Evolutionary conservation across 2,797 vertebrate species (phyloP), one percentile per base, ranked within the genome.

Genomic region (Pelochelys cantorii): DNA sequence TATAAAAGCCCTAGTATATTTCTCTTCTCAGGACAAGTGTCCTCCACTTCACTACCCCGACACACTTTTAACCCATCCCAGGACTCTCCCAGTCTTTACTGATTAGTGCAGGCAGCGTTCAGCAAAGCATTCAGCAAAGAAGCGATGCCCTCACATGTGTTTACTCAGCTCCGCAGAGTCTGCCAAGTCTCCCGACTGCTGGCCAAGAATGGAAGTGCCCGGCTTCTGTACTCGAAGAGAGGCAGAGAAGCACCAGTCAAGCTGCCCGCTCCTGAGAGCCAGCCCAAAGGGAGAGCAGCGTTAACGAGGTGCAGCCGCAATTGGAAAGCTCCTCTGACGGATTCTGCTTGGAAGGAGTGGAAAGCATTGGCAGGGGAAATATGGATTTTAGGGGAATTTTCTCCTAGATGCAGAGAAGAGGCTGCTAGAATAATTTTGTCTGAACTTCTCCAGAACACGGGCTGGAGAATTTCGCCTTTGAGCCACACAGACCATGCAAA

Each of bases 141-240:
- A 93, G 90, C 92, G 92, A 93, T 91, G 84, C 89, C 95, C 85
- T 93, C 93, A 89, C 95, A 95, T 85, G 87, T 95, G 96, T 95
- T 96, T 95, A 96, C 97, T 96, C 95, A 95, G 91, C 94, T 83
- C 86, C 54, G 86, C 93, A 81, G 90, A 77, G 87, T 82, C 90
- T 97, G 97, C 95, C 97, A 97, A 96, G 91, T 31, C 42, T 95
- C 86, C 92, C 84, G 88, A 87, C 78, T 71, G 89, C 93, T 85
- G 82, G 96, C 96, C 94, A 95, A 96, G 96, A 96, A 95, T 95
- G 89, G 84, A 94, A 96, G 88, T 90, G 88, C 95, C 84, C 93
- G 88, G 94, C 95, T 96, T 56, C 95, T 97, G 42, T 86, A 88
- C 82, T 95, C 94, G 91, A 95, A 92, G 89, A 83, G 89, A 95